phyloP scores from a whole-genome alignment of 2,797 vertebrate species.

The Sebastes paucispinis region DNA sequence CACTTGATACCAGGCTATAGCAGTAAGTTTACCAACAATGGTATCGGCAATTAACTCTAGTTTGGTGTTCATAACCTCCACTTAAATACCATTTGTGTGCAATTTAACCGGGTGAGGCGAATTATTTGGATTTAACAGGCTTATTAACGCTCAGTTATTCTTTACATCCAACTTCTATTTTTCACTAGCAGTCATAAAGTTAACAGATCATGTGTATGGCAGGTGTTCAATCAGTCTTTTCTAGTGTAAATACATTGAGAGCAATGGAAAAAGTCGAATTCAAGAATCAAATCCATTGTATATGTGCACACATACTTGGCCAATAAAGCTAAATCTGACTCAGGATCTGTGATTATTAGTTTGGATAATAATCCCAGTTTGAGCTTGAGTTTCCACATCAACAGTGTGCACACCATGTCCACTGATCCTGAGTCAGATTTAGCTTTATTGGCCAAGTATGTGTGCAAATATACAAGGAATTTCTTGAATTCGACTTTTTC shows the following conservation, averaged over 20 bases:
- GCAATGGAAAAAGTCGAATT: background rate
- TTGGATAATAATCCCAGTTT: background rate
- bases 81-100: background rate
- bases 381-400: background rate
- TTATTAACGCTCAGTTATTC: background rate
- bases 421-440: background rate
- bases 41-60: rapidly evolving
- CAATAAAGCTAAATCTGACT: background rate
- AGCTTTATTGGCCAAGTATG: background rate
- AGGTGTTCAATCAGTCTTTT: background rate
- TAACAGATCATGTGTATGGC: background rate
- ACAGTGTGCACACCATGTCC: background rate
- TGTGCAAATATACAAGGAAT: background rate
- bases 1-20: background rate
- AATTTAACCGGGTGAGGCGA: background rate
- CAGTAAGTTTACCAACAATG: background rate
- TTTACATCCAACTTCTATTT: background rate
- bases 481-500: background rate
- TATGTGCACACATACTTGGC: background rate
- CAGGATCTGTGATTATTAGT: background rate
- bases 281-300: background rate
- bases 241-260: background rate
- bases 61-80: background rate
- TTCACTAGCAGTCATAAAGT: too few relatives aligned
- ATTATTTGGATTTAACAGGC: too few relatives aligned